A percentile compares a stretch with the other conserved stretches of the same genome.
These are phyloP conservation scores for Chaetodon trifascialis DNA, from an alignment of 2,113 vertebrate species.

Conservation along the genomic window DNA sequence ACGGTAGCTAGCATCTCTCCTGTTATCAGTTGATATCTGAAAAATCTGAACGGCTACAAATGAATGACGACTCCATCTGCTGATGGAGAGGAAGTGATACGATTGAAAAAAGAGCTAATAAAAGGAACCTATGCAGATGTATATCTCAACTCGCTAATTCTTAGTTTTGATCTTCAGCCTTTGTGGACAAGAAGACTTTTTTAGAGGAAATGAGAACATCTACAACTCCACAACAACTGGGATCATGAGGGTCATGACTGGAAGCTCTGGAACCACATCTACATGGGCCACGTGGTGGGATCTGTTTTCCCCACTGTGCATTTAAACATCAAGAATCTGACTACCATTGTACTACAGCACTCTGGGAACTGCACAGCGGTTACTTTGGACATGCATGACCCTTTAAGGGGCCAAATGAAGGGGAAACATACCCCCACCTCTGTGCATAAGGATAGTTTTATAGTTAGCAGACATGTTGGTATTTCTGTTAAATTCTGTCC, in stretches of 20 bases:
- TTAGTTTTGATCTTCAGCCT: too few species aligned
- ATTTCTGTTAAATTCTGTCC: neutral
- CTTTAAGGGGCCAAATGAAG: neutral
- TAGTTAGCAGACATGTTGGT: neutral
- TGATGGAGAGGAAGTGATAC: too few species aligned
- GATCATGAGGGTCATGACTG: neutral
- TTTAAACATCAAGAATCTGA: neutral
- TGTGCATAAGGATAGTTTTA: neutral
- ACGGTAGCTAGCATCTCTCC: too few species aligned
- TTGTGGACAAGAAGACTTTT: too few species aligned
- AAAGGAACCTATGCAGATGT: too few species aligned
- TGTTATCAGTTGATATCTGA: too few species aligned
- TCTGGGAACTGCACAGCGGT: neutral
- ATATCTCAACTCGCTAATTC: too few species aligned
- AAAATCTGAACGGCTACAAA: too few species aligned
- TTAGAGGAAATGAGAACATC: neutral
- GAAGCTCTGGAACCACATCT: neutral
- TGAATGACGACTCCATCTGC: too few species aligned
- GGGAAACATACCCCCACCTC: neutral
- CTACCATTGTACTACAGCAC: too few species aligned
- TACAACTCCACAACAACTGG: neutral
- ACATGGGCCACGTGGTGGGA: neutral
- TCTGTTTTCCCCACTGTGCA: neutral
- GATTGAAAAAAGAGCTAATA: too few species aligned
- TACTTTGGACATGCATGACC: neutral